Percentiles rank a stretch among this genome's conserved stretches.
Evolutionary conservation across 1,140 invertebrate genomes (phyloP).

Genomic region (Pachyrhynchus sulphureomaculatus): DNA sequence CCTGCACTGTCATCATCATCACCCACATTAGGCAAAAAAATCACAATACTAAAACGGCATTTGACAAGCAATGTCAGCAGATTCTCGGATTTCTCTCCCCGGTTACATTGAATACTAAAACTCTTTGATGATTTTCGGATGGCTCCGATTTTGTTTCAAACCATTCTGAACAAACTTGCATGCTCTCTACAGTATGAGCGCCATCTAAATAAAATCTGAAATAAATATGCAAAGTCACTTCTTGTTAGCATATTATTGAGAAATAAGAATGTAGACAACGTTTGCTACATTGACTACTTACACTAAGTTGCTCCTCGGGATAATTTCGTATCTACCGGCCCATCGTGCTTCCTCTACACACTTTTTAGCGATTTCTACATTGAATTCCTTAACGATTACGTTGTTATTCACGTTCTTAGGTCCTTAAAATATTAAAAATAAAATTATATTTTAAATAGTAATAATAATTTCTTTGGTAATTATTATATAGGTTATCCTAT

Average conservation of each 20-base stretch:
- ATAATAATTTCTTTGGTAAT: too few species aligned
- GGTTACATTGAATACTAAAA: slow-evolving; percentile 86
- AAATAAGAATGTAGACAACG: neutral
- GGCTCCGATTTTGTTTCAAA: slow-evolving; percentile 57
- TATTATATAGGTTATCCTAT: too few species aligned
- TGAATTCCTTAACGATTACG: slow-evolving; percentile 25
- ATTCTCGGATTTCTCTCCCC: slow-evolving; percentile 65
- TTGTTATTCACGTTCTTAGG: neutral
- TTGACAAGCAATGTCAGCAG: slow-evolving; percentile 58
- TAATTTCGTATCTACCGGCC: slow-evolving; percentile 74
- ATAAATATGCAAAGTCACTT: neutral
- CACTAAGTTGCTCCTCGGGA: slow-evolving; percentile 48
- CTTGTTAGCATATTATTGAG: too few species aligned
- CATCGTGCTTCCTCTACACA: slow-evolving; percentile 63
- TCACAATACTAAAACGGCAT: slow-evolving; percentile 65
- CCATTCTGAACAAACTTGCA: slow-evolving; percentile 81
- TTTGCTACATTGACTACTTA: too few species aligned
- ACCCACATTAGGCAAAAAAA: slow-evolving; percentile 61
- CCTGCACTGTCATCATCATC: slow-evolving; percentile 35
- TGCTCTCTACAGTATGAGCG: slow-evolving; percentile 91
- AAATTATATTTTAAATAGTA: too few species aligned
- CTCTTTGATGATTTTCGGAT: slow-evolving; percentile 43
- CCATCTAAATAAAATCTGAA: slow-evolving; percentile 83
- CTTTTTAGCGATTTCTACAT: slow-evolving; percentile 49
- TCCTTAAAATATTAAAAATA: neutral